Evolutionary conservation across 2,888 invertebrate species (phyloP), one percentile per base, ranked within the genome.

Genomic region (Rhagonycha lutea): DNA sequence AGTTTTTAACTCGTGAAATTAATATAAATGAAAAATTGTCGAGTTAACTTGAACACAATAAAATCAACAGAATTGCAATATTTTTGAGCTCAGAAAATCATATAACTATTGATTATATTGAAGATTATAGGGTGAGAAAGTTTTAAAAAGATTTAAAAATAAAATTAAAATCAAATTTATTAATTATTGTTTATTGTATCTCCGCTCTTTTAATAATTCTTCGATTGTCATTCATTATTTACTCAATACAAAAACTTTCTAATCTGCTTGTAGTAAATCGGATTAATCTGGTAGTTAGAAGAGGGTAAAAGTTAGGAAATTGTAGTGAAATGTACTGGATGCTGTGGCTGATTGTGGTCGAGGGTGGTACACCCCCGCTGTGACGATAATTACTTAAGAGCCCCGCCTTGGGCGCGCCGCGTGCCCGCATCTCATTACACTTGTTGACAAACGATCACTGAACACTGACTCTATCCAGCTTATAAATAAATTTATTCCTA

Each of bases 391-490:
- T 87, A 86, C 85, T 84, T 83, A 80, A 83, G 82, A 80, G 85
- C 85, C 85, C 85, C 86, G 86, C 87, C 86, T 83, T 86, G 84
- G 86, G 86, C 81, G 86, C 86, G 85, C 87, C 86, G 86, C 87
- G 86, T 85, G 86, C 86, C 85, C 86, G 86, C 86, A 87, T 87
- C 87, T 87, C 83, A 87, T 88, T 88, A 89, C 88, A 86, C 86
- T 85, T 86, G 87, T 87, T 87, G 87, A 87, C 87, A 87, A 86
- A 83, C 85, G 86, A 85, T 84, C 84, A 84, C 79, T 79, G 80
- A 80, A 78, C 79, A 70, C 75, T 76, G 80, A 80, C 79, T 80
- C 74, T 24, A 68, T 73, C 67, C 73, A 28, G 61, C 75, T 78
- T 72, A 78, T 78, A 78, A 77, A 78, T 78, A 75, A 60, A 63